A percentile compares a stretch with the other conserved stretches of the same genome.
Evolutionary conservation across 2,113 vertebrate genomes (phyloP).

Genomic region (Athene cunicularia): DNA sequence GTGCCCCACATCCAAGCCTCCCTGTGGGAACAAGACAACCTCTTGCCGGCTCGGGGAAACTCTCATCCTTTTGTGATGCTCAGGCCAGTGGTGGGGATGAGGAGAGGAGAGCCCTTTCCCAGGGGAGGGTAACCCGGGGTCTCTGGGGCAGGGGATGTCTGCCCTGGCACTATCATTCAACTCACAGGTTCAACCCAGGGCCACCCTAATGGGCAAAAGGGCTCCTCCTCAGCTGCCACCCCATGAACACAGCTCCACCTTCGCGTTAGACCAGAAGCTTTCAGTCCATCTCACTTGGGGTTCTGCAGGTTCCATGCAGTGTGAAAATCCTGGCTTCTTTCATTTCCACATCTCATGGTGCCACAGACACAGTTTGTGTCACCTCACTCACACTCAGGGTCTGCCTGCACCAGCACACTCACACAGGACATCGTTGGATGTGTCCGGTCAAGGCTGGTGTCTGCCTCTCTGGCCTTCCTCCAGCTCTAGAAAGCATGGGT

Average conservation of each 20-base stretch:
- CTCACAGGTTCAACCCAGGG: background rate
- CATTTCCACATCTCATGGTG: background rate
- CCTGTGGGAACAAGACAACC: background rate
- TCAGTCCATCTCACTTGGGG: background rate
- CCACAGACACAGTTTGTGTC: rapidly evolving
- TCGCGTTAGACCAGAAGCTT: background rate
- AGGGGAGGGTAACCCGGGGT: background rate
- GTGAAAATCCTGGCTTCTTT: background rate
- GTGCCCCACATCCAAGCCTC: background rate
- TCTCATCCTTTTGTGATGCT: rapidly evolving
- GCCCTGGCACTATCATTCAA: background rate
- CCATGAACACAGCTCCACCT: background rate
- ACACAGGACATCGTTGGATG: rapidly evolving
- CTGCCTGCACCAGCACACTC: background rate
- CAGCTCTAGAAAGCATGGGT: background rate
- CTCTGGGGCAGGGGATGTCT: background rate
- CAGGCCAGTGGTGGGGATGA: background rate
- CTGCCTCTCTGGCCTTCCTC: background rate
- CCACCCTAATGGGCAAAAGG: background rate
- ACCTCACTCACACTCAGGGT: too few relatives aligned
- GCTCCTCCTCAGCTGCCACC: background rate
- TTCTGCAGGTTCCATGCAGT: too few relatives aligned
- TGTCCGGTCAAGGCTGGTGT: rapidly evolving
- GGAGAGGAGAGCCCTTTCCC: background rate
- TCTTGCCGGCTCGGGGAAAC: rapidly evolving